Evolutionary conservation across 2,888 invertebrate genomes (phyloP).

Genomic region (Lysandra coridon): DNA sequence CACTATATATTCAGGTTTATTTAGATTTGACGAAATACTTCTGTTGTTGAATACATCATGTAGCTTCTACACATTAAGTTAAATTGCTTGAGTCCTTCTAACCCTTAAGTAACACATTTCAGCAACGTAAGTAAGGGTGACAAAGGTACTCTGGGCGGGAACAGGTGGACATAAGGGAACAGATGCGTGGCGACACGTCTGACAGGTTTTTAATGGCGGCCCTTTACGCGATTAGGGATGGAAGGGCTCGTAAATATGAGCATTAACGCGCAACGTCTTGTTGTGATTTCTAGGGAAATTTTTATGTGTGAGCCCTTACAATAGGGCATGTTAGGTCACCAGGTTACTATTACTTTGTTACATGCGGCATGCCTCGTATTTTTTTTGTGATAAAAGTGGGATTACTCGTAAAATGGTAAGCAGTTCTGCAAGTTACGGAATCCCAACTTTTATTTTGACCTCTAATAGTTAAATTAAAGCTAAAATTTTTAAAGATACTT

Average conservation of each 20-base stretch:
- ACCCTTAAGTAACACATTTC: constrained; percentile 14
- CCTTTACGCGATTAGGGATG: constrained; percentile 9
- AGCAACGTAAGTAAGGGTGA: constrained; percentile 9
- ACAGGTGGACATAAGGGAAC: constrained; percentile 60
- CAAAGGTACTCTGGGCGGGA: constrained; percentile 46
- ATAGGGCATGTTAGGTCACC: background rate
- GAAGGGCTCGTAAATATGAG: constrained; percentile 10
- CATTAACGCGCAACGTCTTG: background rate
- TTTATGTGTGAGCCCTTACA: background rate
- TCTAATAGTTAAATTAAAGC: no score
- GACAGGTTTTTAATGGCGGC: constrained; percentile 33
- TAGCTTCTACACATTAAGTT: background rate
- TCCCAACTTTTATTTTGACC: no score
- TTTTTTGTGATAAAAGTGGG: no score
- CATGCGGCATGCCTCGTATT: no score
- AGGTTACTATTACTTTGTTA: no score
- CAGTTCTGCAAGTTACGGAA: no score
- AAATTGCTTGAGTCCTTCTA: background rate
- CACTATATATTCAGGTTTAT: no score
- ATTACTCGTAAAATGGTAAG: no score
- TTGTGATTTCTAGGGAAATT: background rate
- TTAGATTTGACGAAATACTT: no score
- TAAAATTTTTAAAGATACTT: background rate
- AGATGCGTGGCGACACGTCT: constrained; percentile 47
- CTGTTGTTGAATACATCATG: background rate